phyloP scores from a whole-genome alignment of 2,888 invertebrate genomes.

The Amphimallon solstitiale region DNA sequence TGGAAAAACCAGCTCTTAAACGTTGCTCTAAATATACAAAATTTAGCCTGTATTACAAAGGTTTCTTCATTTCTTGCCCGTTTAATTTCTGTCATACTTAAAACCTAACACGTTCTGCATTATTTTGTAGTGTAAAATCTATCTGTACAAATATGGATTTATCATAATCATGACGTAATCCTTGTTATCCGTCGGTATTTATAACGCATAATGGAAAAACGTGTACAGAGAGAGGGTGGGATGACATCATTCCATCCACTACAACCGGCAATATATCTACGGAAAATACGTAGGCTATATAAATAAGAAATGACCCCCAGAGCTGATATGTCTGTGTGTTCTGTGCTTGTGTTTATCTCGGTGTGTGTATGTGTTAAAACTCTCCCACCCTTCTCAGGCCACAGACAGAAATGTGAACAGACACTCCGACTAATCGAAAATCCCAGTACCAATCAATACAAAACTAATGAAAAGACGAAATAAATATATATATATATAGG shows the following conservation, averaged over 20 bases:
- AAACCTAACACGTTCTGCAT: no score
- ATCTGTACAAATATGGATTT: not conserved
- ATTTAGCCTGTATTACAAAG: no score
- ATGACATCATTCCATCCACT: conserved; percentile 9
- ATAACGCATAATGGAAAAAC: conserved; percentile 15
- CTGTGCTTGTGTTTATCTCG: not conserved
- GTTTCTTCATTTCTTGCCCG: no score
- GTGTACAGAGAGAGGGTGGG: not conserved
- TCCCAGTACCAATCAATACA: conserved; percentile 15
- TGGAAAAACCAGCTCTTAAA: no score
- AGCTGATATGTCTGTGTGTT: not conserved
- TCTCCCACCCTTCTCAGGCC: not conserved
- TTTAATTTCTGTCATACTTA: no score
- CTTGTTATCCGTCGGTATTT: conserved; percentile 6
- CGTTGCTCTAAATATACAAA: no score
- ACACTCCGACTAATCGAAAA: conserved; percentile 19
- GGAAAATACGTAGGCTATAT: conserved; percentile 14
- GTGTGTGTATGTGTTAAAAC: not conserved
- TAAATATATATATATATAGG: not conserved
- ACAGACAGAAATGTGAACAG: conserved; percentile 4
- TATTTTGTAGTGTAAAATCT: not conserved
- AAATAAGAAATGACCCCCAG: conserved; percentile 37
- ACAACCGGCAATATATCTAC: not conserved
- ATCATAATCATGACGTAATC: conserved; percentile 21
- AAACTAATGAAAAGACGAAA: conserved; percentile 25